These are phyloP conservation scores for Apomyelois bistriatella DNA, from an alignment of 2,888 invertebrate genomes.

Conservation along the genomic window DNA sequence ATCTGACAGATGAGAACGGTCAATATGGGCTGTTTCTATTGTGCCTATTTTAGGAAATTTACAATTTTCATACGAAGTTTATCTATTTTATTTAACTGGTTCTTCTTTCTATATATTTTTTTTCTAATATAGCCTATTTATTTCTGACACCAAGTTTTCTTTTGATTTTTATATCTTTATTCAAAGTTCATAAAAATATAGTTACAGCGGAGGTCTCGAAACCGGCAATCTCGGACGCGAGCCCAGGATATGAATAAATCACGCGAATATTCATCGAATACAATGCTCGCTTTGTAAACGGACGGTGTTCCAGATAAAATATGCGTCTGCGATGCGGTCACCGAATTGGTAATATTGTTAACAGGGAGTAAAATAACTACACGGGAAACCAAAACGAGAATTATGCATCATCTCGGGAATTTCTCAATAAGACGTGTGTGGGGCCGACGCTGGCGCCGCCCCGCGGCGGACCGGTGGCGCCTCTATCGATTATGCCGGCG, in stretches of 20 bases:
- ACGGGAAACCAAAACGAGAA: constrained; percentile 69
- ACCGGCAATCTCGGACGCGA: constrained; percentile 22
- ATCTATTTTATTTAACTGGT: no score
- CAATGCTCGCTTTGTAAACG: constrained; percentile 38
- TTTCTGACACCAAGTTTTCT: neutral
- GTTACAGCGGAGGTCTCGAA: constrained; percentile 1
- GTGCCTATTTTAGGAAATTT: no score
- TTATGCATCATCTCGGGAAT: constrained; percentile 75
- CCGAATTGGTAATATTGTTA: constrained; percentile 77
- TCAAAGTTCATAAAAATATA: neutral
- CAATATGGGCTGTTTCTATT: neutral
- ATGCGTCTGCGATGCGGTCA: constrained; percentile 65
- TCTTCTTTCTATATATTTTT: no score
- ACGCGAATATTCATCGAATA: constrained; percentile 38
- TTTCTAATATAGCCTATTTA: no score
- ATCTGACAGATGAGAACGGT: neutral
- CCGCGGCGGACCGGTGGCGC: constrained; percentile 66
- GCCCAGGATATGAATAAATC: constrained; percentile 47
- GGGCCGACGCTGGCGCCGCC: constrained; percentile 71
- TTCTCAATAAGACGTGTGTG: constrained; percentile 76
- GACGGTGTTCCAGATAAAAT: constrained; percentile 54
- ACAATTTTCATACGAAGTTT: no score
- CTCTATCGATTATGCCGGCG: constrained; percentile 55
- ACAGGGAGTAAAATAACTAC: constrained; percentile 72
- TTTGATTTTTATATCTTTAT: neutral